A percentile compares a stretch with the other conserved stretches of the same genome.
These are phyloP conservation scores for Coptodon bakossiorum DNA, from an alignment of 2,113 vertebrate genomes.

Conservation along the genomic window DNA sequence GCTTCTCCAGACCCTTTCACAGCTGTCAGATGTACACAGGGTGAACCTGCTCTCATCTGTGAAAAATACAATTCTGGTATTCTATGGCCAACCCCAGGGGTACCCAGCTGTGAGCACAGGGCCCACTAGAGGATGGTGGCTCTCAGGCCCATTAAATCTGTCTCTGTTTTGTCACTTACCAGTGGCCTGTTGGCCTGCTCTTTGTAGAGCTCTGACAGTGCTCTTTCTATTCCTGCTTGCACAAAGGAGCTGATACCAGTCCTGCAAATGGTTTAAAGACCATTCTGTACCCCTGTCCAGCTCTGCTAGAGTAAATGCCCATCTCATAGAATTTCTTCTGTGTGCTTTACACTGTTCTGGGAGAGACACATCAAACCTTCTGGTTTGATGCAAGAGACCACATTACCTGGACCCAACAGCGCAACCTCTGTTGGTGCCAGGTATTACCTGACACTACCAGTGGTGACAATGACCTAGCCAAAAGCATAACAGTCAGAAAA, in stretches of 20 bases:
- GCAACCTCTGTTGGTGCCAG: background rate
- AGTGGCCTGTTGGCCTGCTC: background rate
- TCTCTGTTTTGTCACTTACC: background rate
- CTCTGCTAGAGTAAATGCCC: background rate
- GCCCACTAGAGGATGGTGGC: background rate
- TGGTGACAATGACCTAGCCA: background rate
- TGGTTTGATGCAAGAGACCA: background rate
- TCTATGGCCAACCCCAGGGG: background rate
- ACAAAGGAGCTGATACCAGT: background rate
- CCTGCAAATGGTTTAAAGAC: background rate
- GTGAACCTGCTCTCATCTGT: background rate
- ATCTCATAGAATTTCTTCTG: background rate
- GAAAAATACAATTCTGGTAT: background rate
- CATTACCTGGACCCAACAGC: background rate
- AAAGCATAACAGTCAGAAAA: background rate
- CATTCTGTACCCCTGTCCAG: background rate
- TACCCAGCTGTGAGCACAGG: background rate
- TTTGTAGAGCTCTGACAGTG: background rate
- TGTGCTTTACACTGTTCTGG: background rate
- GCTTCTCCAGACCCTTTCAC: background rate
- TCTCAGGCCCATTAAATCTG: background rate
- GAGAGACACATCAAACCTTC: background rate
- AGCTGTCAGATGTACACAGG: background rate
- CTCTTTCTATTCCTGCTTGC: background rate
- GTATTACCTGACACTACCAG: background rate